A percentile compares a stretch with the other conserved stretches of the same genome.
Evolutionary conservation across 1,140 invertebrate genomes (phyloP).

Genomic region (Bombus confusus): DNA sequence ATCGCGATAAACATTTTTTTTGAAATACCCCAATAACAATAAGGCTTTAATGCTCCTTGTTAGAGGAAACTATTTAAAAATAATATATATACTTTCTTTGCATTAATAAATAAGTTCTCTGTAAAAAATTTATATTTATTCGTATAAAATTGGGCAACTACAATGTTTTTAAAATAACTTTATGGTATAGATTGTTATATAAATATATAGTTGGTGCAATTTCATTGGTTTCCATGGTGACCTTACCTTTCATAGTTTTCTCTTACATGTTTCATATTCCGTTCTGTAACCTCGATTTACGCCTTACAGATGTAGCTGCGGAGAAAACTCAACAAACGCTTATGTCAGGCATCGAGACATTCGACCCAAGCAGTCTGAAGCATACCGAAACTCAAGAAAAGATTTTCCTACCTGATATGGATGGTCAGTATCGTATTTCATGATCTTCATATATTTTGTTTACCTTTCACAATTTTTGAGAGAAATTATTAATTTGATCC

Average conservation of each 20-base stretch:
- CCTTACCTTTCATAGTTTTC: too few relatives aligned
- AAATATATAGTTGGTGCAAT: neutral
- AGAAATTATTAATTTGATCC: neutral
- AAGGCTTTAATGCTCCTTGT: neutral
- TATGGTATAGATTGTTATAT: neutral
- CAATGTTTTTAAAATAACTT: neutral
- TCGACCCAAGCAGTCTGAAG: constrained; percentile 92
- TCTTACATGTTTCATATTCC: neutral
- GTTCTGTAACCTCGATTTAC: constrained; percentile 29
- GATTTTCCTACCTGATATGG: constrained; percentile 96
- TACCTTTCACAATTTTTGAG: neutral
- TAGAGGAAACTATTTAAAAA: neutral
- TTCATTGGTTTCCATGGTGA: neutral
- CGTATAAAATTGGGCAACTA: neutral
- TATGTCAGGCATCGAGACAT: constrained; percentile 92
- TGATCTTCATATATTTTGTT: neutral
- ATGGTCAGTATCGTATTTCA: constrained; percentile 85
- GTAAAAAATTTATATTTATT: neutral
- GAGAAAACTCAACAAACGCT: constrained; percentile 94
- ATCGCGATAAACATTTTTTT: constrained; percentile 2
- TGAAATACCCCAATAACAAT: constrained; percentile 10
- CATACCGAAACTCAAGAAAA: constrained; percentile 97
- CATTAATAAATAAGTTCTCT: neutral
- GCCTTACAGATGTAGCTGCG: constrained; percentile 89
- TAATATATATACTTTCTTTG: neutral